Conservation (phyloP, 2,113 vertebrate genomes). For the Charadrius vociferus region DNA sequence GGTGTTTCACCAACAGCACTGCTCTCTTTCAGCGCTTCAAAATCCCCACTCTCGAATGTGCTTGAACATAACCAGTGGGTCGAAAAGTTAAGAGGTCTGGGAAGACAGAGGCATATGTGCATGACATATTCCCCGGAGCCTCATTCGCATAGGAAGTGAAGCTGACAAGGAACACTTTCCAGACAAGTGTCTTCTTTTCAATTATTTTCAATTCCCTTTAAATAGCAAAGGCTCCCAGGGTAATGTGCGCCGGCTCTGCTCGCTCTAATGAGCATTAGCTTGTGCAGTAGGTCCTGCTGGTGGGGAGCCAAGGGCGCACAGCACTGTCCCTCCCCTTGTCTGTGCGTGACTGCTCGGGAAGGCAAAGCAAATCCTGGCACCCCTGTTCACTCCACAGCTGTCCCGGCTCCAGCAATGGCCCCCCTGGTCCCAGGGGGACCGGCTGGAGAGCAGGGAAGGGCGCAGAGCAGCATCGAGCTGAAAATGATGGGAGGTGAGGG, state of each 20-base stretch:
- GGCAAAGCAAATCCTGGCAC: background rate
- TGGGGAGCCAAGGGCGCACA: background rate
- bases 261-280: background rate
- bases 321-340: background rate
- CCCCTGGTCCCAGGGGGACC: background rate
- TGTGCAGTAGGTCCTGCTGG: background rate
- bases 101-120: background rate
- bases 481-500: background rate
- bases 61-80: background rate
- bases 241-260: background rate
- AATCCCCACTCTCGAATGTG: background rate
- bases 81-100: background rate
- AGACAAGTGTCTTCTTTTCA: constrained; percentile 20
- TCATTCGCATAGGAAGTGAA: background rate
- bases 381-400: too few species aligned
- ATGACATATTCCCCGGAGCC: background rate
- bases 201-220: constrained; percentile 7
- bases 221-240: background rate
- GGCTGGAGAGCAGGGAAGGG: background rate
- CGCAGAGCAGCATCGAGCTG: background rate
- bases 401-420: background rate
- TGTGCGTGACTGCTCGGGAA: background rate
- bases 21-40: background rate
- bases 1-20: background rate
- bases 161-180: constrained; percentile 16